Percentiles rank a stretch among this genome's conserved stretches.
Conservation (phyloP, 2,113 vertebrate species). For the Paradoxurus hermaphroditus region DNA sequence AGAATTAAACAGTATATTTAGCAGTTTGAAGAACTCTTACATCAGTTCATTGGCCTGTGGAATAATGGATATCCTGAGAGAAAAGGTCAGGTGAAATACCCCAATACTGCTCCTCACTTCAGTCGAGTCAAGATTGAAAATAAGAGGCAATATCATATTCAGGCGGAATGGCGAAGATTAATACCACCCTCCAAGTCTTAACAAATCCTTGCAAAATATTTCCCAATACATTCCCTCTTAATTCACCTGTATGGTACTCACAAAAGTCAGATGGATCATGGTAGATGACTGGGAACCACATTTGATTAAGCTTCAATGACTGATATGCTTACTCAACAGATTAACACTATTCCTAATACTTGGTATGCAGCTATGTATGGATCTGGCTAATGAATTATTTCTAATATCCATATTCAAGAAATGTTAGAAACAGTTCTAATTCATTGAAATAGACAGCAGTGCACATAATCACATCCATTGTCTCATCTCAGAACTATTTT, state of each 20-base stretch:
- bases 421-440: not conserved
- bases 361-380: not conserved
- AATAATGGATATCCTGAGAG: not conserved
- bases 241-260: not conserved
- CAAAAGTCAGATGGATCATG: not conserved
- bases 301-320: not conserved
- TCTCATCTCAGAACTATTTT: not conserved
- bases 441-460: not conserved
- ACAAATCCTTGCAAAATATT: not conserved
- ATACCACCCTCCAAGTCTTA: not conserved
- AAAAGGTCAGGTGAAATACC: not conserved
- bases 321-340: not conserved
- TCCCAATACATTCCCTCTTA: not conserved
- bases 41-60: not conserved
- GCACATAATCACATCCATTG: not conserved
- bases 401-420: not conserved
- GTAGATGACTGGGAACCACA: not conserved
- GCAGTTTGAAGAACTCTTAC: not conserved
- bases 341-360: not conserved
- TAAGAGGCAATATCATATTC: not conserved
- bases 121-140: not conserved
- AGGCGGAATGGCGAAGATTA: not conserved
- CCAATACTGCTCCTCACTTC: not conserved
- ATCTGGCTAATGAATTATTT: constrained; percentile 14
- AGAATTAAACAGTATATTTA: not conserved